phyloP scores from a whole-genome alignment of 2,797 vertebrate genomes.

The Chaunax sp. region DNA sequence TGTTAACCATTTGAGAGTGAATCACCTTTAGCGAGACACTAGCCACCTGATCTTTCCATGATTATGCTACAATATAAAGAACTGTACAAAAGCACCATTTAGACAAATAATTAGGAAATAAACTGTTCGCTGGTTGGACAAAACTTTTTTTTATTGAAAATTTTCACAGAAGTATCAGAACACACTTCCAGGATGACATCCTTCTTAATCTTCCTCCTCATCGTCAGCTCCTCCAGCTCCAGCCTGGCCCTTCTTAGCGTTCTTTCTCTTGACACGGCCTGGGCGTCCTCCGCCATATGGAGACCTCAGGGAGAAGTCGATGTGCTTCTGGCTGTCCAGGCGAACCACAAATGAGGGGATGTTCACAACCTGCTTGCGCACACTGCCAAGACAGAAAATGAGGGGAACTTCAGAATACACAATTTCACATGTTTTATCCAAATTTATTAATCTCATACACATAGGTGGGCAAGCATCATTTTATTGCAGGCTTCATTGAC shows the following conservation, averaged over 20 bases:
- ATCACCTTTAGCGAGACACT: no score
- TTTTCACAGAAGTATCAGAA: constrained; percentile 37
- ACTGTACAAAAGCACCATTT: no score
- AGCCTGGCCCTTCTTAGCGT: constrained; percentile 94
- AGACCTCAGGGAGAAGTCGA: constrained; percentile 95
- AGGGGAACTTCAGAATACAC: neutral
- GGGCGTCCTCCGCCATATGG: constrained; percentile 93
- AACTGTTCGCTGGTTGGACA: constrained; percentile 51
- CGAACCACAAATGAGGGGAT: constrained; percentile 96
- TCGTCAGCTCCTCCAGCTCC: constrained; percentile 91
- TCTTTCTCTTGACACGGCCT: constrained; percentile 95
- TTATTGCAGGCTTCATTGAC: constrained; percentile 83
- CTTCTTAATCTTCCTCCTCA: constrained; percentile 91
- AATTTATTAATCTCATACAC: neutral
- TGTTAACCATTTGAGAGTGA: no score
- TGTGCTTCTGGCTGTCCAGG: constrained; percentile 96
- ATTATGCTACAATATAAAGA: neutral
- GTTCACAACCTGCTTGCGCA: constrained; percentile 96
- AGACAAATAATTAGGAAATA: no score
- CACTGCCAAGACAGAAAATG: constrained; percentile 74
- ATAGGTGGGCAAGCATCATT: neutral
- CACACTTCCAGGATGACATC: constrained; percentile 20
- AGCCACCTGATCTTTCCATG: rapidly evolving
- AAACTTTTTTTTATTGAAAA: constrained; percentile 83
- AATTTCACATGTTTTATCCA: neutral